phyloP scores from a whole-genome alignment of 2,113 vertebrate genomes.

The Channa argus region DNA sequence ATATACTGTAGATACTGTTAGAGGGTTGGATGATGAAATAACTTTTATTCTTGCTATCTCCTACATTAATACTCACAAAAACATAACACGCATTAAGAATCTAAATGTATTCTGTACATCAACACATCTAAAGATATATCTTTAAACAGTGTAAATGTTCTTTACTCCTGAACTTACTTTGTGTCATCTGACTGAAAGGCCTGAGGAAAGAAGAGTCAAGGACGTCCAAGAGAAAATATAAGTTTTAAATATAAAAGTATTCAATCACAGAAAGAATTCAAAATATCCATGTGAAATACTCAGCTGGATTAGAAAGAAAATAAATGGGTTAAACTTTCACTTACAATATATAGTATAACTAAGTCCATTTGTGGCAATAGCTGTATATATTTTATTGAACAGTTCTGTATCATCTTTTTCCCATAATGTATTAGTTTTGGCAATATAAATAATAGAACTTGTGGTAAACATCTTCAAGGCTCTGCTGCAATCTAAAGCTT shows the following conservation, averaged over 20 bases:
- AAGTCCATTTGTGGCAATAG: background rate
- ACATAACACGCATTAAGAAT: too few relatives aligned
- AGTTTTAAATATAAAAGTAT: background rate
- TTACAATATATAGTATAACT: background rate
- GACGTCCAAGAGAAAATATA: conserved; percentile 20
- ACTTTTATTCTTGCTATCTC: too few relatives aligned
- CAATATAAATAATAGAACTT: background rate
- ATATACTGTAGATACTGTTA: too few relatives aligned
- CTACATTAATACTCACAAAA: too few relatives aligned
- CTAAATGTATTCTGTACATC: background rate
- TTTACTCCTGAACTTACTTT: conserved; percentile 69
- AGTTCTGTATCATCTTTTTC: background rate
- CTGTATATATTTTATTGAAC: background rate
- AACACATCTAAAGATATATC: conserved; percentile 1
- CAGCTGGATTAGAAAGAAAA: background rate
- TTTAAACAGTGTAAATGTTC: background rate
- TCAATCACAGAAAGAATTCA: background rate
- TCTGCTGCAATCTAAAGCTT: background rate
- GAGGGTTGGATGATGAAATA: too few relatives aligned
- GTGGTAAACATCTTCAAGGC: background rate
- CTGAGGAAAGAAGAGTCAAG: conserved; percentile 61
- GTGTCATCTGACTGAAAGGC: conserved; percentile 81
- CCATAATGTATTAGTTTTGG: background rate
- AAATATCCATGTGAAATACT: conserved; percentile 1
- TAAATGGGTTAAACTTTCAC: background rate